Percentiles rank a stretch among this genome's conserved stretches.
Conservation (phyloP, 1,140 invertebrate genomes). For the Neuroterus valhalla region DNA sequence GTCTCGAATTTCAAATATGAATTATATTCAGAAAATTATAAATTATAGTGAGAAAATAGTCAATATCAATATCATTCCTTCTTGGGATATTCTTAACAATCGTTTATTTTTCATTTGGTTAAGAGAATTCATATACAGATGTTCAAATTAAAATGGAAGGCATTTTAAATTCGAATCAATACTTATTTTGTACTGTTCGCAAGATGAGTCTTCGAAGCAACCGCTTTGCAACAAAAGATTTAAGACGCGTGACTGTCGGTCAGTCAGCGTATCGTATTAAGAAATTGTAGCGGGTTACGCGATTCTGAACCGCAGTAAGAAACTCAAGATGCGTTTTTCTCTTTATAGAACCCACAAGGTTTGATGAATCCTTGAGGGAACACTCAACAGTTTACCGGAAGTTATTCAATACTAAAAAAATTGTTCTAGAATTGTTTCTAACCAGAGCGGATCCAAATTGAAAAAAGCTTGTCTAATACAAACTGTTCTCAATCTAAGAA, state of each 20-base stretch:
- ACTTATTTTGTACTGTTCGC: neutral
- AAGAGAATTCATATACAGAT: neutral
- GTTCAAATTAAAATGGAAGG: neutral
- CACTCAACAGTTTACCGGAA: neutral
- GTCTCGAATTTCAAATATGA: too few species aligned
- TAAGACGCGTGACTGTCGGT: slow-evolving; percentile 50
- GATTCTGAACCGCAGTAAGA: neutral
- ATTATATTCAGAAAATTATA: too few species aligned
- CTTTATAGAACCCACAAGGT: neutral
- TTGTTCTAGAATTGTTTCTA: neutral
- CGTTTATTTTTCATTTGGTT: too few species aligned
- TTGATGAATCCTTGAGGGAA: neutral
- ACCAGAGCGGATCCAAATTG: neutral
- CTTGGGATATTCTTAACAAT: too few species aligned
- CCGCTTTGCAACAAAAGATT: slow-evolving; percentile 40
- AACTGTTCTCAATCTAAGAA: neutral
- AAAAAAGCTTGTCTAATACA: neutral
- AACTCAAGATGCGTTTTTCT: neutral
- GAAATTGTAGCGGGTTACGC: slow-evolving; percentile 17
- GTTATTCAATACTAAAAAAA: neutral
- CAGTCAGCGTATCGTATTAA: slow-evolving; percentile 40
- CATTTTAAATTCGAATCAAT: neutral
- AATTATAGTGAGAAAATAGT: too few species aligned
- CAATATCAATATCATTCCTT: too few species aligned
- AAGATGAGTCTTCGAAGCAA: slow-evolving; percentile 20